These are phyloP conservation scores for Drosophila littoralis DNA, from an alignment of 1,140 invertebrate genomes.

Conservation along the genomic window DNA sequence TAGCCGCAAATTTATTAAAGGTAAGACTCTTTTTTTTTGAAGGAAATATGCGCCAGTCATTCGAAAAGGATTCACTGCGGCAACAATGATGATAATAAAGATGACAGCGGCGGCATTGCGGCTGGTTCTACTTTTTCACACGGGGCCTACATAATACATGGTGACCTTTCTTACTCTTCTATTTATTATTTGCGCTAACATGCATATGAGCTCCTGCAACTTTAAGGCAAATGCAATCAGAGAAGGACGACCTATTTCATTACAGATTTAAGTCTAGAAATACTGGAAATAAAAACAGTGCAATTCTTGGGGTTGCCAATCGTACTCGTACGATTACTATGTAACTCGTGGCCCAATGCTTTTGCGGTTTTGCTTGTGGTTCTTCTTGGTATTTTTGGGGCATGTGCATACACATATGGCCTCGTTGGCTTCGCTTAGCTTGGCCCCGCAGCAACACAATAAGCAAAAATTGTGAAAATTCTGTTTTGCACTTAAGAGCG, in stretches of 20 bases:
- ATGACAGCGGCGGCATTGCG: constrained; percentile 9
- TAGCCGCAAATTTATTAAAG: neutral
- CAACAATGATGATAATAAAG: constrained; percentile 35
- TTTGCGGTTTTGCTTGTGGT: constrained; percentile 13
- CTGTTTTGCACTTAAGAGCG: constrained; percentile 47
- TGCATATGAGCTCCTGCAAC: constrained; percentile 31
- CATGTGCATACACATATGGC: constrained; percentile 32
- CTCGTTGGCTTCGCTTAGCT: constrained; percentile 21
- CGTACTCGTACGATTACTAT: no score
- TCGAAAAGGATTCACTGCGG: constrained; percentile 17
- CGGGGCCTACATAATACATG: constrained; percentile 23
- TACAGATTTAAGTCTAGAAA: constrained; percentile 47
- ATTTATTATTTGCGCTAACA: constrained; percentile 53
- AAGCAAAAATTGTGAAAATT: constrained; percentile 67
- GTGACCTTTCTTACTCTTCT: constrained; percentile 25
- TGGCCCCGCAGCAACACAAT: constrained; percentile 33
- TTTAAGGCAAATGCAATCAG: constrained; percentile 18
- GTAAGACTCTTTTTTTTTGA: neutral
- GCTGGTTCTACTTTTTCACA: constrained; percentile 15
- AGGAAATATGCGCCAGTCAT: neutral
- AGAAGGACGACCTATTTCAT: constrained; percentile 58
- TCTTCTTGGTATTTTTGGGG: constrained; percentile 42
- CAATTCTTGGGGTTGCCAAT: constrained; percentile 2
- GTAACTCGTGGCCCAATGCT: neutral
- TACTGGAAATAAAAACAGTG: neutral